phyloP scores from a whole-genome alignment of 2,113 vertebrate species.

The Vireo altiloquus region DNA sequence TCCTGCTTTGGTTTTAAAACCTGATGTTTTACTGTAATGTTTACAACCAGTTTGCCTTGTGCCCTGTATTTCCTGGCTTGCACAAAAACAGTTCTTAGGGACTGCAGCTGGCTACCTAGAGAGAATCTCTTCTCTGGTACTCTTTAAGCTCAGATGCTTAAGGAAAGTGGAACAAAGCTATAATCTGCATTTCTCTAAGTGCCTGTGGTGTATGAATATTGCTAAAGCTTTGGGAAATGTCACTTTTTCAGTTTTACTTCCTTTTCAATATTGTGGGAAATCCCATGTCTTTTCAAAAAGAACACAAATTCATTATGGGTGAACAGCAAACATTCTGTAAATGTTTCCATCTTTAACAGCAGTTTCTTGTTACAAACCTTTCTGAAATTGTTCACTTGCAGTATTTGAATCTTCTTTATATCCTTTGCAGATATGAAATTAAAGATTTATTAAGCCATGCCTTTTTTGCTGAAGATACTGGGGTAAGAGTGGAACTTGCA shows the following conservation, averaged over 20 bases:
- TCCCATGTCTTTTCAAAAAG: neutral
- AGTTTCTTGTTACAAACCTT: neutral
- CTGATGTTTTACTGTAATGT: neutral
- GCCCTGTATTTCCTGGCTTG: neutral
- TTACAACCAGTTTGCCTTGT: neutral
- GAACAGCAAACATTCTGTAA: neutral
- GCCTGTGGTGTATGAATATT: neutral
- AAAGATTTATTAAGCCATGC: constrained; percentile 97
- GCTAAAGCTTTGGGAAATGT: neutral
- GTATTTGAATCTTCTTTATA: constrained; percentile 11
- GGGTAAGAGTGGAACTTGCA: constrained; percentile 95
- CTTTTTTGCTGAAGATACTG: constrained; percentile 98
- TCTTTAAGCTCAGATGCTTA: neutral
- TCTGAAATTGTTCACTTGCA: neutral
- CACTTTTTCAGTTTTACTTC: neutral
- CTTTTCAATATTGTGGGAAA: neutral
- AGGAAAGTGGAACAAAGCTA: neutral
- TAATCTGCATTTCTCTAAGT: neutral
- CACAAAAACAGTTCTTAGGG: neutral
- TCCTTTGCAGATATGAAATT: constrained; percentile 87
- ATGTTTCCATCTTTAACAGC: neutral
- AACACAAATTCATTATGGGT: neutral
- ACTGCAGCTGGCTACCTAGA: neutral
- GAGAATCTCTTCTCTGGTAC: neutral
- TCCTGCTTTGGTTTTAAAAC: neutral